Conservation (phyloP, 2,888 invertebrate species). For the Drosophila subquinaria region DNA sequence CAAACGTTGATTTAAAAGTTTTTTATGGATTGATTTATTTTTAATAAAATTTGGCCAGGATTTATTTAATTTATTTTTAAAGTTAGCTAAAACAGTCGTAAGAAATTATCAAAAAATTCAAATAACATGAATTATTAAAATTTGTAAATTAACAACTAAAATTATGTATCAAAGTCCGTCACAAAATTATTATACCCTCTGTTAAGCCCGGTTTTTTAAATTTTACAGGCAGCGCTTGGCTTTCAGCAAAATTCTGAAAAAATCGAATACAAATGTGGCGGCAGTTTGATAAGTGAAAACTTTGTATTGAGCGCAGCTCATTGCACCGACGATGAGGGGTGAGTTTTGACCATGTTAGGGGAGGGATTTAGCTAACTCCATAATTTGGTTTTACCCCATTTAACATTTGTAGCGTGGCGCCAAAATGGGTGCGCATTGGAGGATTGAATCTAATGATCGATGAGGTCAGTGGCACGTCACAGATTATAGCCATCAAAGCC, state of each 20-base stretch:
- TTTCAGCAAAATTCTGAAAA: constrained; percentile 44
- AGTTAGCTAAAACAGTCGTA: too few relatives aligned
- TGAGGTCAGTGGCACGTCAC: constrained; percentile 70
- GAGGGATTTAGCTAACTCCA: neutral
- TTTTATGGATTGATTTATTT: too few relatives aligned
- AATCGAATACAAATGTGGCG: constrained; percentile 84
- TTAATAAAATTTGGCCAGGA: too few relatives aligned
- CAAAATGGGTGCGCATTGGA: constrained; percentile 81
- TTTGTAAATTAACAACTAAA: too few relatives aligned
- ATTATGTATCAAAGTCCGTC: too few relatives aligned
- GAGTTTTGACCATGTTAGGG: constrained; percentile 30
- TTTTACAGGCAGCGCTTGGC: constrained; percentile 75
- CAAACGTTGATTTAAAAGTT: too few relatives aligned
- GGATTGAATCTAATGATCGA: constrained; percentile 77
- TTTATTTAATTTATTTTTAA: too few relatives aligned
- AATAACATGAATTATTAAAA: too few relatives aligned
- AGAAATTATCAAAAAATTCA: too few relatives aligned
- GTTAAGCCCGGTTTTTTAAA: constrained; percentile 24
- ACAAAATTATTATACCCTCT: neutral
- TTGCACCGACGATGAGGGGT: constrained; percentile 81
- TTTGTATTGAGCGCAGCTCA: constrained; percentile 84
- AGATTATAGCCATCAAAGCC: constrained; percentile 65
- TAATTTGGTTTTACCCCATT: constrained; percentile 9
- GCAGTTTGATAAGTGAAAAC: constrained; percentile 83
- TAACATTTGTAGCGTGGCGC: constrained; percentile 59